Percentiles rank a stretch among this genome's conserved stretches.
Conservation (phyloP, 2,797 vertebrate genomes). For the Phataginus tetradactyla region DNA sequence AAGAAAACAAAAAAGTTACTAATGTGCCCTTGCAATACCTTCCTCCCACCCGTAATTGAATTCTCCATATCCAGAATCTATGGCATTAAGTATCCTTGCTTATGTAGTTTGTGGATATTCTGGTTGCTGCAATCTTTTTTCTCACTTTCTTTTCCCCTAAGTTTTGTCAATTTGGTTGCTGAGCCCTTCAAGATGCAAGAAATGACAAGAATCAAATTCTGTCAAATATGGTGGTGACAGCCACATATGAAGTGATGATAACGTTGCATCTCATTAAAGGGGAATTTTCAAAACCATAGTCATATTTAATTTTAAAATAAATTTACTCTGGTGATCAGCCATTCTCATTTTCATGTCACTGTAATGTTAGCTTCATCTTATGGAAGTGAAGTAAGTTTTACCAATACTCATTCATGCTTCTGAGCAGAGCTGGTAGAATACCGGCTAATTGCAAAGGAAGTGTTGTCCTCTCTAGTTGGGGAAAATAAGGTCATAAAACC, state of each 20-base stretch:
- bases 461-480: neutral
- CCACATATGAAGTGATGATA: neutral
- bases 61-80: neutral
- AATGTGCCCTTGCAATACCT: neutral
- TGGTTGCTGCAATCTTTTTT: neutral
- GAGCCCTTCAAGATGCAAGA: neutral
- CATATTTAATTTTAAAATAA: conserved; percentile 28
- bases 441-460: neutral
- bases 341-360: neutral
- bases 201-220: conserved; percentile 7
- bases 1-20: neutral
- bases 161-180: neutral
- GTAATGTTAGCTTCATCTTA: neutral
- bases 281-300: too few species aligned
- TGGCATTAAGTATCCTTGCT: neutral
- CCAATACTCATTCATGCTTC: neutral
- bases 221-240: neutral
- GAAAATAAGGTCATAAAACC: neutral
- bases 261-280: neutral
- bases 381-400: neutral
- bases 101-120: neutral
- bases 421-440: neutral
- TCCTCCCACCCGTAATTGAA: neutral
- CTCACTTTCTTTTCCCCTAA: neutral
- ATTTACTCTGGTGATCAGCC: neutral